Conservation (phyloP, 2,888 invertebrate genomes). For the Phytoseiulus persimilis region DNA sequence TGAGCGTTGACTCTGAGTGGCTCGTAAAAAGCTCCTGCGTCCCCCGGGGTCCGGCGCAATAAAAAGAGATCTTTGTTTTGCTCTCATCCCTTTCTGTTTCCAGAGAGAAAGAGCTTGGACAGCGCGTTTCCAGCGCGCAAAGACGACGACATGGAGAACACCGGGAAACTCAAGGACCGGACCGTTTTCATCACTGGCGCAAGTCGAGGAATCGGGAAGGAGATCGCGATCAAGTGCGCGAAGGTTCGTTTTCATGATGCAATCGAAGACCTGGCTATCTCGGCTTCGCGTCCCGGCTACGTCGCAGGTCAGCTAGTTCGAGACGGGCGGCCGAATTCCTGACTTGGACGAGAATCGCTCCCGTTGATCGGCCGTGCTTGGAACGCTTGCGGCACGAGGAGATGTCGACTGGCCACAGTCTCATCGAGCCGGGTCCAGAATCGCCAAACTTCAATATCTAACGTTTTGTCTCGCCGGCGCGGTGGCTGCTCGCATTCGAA, state of each 20-base stretch:
- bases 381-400: too few species aligned
- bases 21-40: background rate
- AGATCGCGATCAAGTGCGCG: slow-evolving; percentile 82
- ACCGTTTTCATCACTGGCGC: slow-evolving; percentile 91
- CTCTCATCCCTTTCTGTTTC: background rate
- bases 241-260: slow-evolving; percentile 51
- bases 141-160: background rate
- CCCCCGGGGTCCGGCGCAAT: background rate
- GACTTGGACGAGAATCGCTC: background rate
- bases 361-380: background rate
- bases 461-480: background rate
- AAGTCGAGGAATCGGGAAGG: slow-evolving; percentile 87
- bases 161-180: slow-evolving; percentile 65
- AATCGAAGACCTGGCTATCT: too few species aligned
- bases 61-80: background rate
- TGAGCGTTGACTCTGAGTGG: background rate
- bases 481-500: background rate
- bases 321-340: too few species aligned
- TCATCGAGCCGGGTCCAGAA: background rate
- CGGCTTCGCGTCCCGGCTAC: too few species aligned
- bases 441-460: background rate
- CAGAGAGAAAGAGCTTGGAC: too few species aligned
- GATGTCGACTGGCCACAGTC: background rate
- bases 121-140: too few species aligned
- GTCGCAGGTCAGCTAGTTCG: too few species aligned